Evolutionary conservation across 35 echinoderm and acorn worm species (phyloP).

Genomic region (Antedon bifida): DNA sequence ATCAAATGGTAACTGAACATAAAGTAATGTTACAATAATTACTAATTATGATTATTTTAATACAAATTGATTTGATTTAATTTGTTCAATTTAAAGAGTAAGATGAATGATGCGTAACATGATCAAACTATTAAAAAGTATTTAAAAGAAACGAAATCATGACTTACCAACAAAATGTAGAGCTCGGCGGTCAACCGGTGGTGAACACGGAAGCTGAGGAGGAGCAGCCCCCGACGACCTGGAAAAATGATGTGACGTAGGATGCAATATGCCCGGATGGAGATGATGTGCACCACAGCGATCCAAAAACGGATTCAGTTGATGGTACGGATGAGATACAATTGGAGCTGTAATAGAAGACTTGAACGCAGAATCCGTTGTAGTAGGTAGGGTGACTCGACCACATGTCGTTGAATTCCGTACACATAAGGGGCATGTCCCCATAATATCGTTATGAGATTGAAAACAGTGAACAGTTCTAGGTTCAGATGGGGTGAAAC

Average conservation of each 20-base stretch:
- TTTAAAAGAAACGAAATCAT: too few relatives aligned
- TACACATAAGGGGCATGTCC: constrained; percentile 53
- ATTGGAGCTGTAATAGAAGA: background rate
- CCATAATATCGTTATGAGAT: constrained; percentile 49
- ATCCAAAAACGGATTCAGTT: background rate
- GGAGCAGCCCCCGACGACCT: background rate
- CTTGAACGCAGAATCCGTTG: background rate
- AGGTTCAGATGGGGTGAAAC: constrained; percentile 28
- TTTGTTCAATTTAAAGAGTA: too few relatives aligned
- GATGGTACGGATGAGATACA: background rate
- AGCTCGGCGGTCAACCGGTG: background rate
- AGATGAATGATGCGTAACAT: too few relatives aligned
- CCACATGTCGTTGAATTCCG: constrained; percentile 37
- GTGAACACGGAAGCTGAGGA: background rate
- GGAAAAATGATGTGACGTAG: background rate
- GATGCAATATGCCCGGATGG: background rate
- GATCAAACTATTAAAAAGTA: too few relatives aligned
- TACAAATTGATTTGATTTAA: too few relatives aligned
- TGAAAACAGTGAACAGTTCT: constrained; percentile 40
- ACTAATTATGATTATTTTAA: too few relatives aligned
- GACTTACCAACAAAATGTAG: background rate
- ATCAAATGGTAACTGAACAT: too few relatives aligned
- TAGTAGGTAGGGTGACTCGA: background rate
- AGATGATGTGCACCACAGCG: background rate
- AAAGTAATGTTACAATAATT: too few relatives aligned